These are phyloP conservation scores for Labia minor DNA, from an alignment of 2,888 invertebrate species.

Conservation along the genomic window DNA sequence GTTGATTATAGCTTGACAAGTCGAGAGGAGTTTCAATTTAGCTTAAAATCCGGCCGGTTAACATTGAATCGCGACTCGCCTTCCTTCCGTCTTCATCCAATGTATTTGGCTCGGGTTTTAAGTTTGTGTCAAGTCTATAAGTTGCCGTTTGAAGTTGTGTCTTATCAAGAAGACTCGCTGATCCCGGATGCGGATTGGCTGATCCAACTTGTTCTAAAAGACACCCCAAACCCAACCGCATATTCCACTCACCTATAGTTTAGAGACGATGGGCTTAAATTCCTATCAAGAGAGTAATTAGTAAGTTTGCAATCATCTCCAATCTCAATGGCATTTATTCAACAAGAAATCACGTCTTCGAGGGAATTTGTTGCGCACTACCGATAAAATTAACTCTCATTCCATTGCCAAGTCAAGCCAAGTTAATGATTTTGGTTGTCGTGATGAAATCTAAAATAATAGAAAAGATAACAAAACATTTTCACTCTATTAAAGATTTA, in stretches of 20 bases:
- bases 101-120: not conserved
- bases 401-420: no score
- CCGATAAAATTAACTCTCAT: no score
- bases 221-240: not conserved
- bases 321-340: not conserved
- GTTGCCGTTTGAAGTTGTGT: not conserved
- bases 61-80: not conserved
- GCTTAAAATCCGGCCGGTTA: not conserved
- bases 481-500: no score
- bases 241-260: not conserved
- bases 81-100: not conserved
- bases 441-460: no score
- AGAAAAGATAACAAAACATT: no score
- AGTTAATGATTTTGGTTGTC: no score
- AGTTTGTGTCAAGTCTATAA: constrained; percentile 7
- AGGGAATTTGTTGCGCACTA: no score
- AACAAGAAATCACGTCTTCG: not conserved
- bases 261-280: not conserved
- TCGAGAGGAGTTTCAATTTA: constrained; percentile 2
- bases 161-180: constrained; percentile 1
- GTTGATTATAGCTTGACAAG: constrained; percentile 7
- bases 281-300: constrained; percentile 13
- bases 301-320: not conserved
- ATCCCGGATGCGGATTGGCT: not conserved
- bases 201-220: not conserved